Conservation (phyloP, 2,888 invertebrate species). For the Drosophila neutralis region DNA sequence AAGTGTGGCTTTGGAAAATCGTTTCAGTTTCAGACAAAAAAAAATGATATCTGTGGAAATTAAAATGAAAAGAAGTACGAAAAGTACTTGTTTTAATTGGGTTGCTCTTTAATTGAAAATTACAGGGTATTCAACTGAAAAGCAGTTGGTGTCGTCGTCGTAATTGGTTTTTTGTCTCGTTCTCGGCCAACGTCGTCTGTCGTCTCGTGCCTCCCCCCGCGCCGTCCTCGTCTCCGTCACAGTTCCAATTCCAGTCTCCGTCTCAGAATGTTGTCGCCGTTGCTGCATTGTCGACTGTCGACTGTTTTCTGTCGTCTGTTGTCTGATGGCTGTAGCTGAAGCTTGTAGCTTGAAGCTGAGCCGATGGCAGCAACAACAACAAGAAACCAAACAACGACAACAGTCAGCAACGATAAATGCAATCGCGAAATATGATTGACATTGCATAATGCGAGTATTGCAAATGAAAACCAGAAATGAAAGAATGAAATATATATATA, state of each 20-base stretch:
- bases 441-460: constrained; percentile 65
- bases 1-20: background rate
- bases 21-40: background rate
- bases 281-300: constrained; percentile 43
- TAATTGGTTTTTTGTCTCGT: constrained; percentile 19
- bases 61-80: background rate
- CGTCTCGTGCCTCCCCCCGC: background rate
- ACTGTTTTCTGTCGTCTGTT: constrained; percentile 41
- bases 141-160: background rate
- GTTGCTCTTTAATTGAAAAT: background rate
- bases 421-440: constrained; percentile 68
- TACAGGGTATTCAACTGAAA: background rate
- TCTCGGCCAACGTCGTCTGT: constrained; percentile 5
- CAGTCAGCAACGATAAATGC: constrained; percentile 55
- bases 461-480: constrained; percentile 4
- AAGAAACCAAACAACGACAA: constrained; percentile 29
- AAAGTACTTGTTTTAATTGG: background rate
- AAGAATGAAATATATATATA: constrained; percentile 17
- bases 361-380: constrained; percentile 37
- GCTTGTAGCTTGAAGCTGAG: constrained; percentile 27
- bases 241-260: constrained; percentile 17
- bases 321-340: background rate
- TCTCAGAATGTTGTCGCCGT: constrained; percentile 52
- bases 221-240: background rate
- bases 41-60: background rate